Conservation (phyloP, 2,888 invertebrate species). For the Philaethria dido region DNA sequence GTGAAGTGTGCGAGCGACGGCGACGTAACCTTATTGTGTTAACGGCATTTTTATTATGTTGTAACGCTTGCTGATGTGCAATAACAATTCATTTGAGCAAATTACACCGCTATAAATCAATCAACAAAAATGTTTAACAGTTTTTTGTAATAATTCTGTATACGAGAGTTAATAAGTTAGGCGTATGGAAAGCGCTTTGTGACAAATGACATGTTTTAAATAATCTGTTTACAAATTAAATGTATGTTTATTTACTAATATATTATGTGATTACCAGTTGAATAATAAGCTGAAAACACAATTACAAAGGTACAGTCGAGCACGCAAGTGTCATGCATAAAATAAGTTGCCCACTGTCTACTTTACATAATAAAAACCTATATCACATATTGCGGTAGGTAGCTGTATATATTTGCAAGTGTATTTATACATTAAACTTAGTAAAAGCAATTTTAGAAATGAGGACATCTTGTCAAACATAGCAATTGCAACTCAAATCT, state of each 20-base stretch:
- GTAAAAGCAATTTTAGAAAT: neutral
- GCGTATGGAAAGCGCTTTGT: neutral
- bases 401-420: neutral
- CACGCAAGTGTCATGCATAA: no score
- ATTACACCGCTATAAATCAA: conserved; percentile 16
- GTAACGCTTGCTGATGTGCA: conserved; percentile 4
- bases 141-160: neutral
- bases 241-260: no score
- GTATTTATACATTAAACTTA: neutral
- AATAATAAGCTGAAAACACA: no score
- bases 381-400: no score
- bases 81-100: conserved; percentile 26
- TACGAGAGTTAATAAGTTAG: neutral
- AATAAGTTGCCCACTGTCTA: no score
- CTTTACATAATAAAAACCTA: no score
- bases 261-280: neutral
- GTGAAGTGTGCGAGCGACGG: conserved; percentile 7
- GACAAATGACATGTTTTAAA: no score
- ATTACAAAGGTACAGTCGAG: no score
- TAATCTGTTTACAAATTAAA: no score
- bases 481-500: conserved; percentile 30
- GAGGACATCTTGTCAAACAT: conserved; percentile 27
- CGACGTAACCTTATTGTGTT: conserved; percentile 9
- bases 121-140: conserved; percentile 1
- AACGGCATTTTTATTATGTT: conserved; percentile 18